Evolutionary conservation across 1,140 invertebrate species (phyloP), one percentile per base, ranked within the genome.

Genomic region (Carposina sasakii): DNA sequence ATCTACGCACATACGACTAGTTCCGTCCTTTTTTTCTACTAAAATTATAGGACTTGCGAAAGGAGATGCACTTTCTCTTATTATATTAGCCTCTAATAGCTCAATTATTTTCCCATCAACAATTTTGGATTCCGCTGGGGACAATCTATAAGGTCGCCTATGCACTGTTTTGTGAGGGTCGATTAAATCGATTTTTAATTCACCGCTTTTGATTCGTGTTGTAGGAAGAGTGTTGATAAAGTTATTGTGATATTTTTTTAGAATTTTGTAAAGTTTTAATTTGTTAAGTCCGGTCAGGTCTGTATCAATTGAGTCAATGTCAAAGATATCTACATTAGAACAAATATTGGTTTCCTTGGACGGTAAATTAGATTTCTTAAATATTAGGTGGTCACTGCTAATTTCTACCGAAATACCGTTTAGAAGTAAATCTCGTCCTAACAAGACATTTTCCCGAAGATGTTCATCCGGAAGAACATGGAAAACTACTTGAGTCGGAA

Each of bases 11-110:
- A 60, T 34, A 9, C 66, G 30, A 30, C 60, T 28, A 4, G 48
- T 50, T 0, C 60, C 63, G 12, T 57, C 56, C 23, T 60, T 66
- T 36, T 66, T 66, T 16, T 48, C 41, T 4, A 52, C 53, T 28
- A 68, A 41, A 5, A 68, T 52, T 6, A 61, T 54, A 8, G 54
- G 54, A 2, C 57, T 60, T 0, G 57, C 60, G 13, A 56, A 61
- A 26, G 58, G 49, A 0, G 60, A 67, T 0, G 49, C 39, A 24
- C 44, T 48, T 31, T 54, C 52, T 31, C 51, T 28, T 21, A 56
- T 52, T 2, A 56, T 51, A 5, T 21, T 16, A 19, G 37, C 22
- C 13, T 26, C 30, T 28, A 54, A 17, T 17, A 54, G 20, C 1
- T 52, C 54, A 3, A 54, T 10, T 2, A 64, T 20, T 34, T 60